These are phyloP conservation scores for Eurystomus glaucurus DNA, from an alignment of 2,797 vertebrate genomes.

Conservation along the genomic window DNA sequence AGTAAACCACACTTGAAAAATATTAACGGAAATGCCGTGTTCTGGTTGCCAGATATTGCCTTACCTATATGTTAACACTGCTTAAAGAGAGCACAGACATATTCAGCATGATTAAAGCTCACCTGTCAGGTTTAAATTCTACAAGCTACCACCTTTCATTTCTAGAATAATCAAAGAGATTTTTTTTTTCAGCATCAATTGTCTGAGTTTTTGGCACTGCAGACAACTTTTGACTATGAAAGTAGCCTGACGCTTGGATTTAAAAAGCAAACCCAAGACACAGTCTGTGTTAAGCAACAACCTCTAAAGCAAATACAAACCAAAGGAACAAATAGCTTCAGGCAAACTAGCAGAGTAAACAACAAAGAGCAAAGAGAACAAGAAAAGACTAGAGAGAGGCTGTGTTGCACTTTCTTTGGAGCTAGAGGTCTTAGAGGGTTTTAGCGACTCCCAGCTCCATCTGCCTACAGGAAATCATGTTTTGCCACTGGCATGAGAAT, in stretches of 20 bases:
- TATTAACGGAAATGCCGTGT: rapidly evolving
- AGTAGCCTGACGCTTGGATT: neutral
- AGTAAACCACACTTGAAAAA: neutral
- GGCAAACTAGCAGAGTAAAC: constrained; percentile 51
- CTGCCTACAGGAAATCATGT: constrained; percentile 7
- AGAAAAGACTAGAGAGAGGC: neutral
- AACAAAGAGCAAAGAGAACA: constrained; percentile 25
- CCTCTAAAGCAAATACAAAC: constrained; percentile 40
- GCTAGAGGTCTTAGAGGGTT: constrained; percentile 1
- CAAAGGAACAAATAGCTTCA: constrained; percentile 45
- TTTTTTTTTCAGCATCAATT: neutral
- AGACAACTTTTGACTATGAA: neutral
- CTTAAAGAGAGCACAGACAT: neutral
- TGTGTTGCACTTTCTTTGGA: neutral
- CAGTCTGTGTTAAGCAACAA: neutral
- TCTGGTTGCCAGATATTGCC: rapidly evolving
- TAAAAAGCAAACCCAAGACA: neutral
- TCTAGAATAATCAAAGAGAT: neutral
- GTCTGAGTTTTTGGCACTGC: neutral
- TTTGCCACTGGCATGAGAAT: constrained; percentile 37
- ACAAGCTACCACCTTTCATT: neutral
- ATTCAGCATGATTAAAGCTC: neutral
- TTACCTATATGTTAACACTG: rapidly evolving
- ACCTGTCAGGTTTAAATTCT: neutral
- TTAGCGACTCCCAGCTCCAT: constrained; percentile 7